These are phyloP conservation scores for Eulimnadia texana DNA, from an alignment of 1,140 invertebrate genomes.

Conservation along the genomic window DNA sequence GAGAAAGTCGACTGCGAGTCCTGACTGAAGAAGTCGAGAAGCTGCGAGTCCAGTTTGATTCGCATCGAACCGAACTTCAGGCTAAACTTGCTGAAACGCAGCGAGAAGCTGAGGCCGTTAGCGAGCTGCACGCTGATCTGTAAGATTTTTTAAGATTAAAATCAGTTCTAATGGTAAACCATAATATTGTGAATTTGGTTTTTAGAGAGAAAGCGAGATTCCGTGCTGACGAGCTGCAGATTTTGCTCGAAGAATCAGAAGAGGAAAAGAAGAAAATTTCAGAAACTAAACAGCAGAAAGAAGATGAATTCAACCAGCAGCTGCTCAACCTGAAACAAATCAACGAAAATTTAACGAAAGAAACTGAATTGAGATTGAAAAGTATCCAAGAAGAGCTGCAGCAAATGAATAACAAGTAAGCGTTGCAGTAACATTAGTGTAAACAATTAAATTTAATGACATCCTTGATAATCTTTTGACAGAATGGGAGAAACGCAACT, in stretches of 20 bases:
- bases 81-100: conserved; percentile 16
- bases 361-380: no score
- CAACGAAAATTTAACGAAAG: neutral
- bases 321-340: neutral
- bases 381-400: neutral
- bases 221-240: conserved; percentile 16
- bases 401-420: neutral
- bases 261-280: conserved; percentile 5
- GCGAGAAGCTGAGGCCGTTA: conserved; percentile 18
- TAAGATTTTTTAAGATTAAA: neutral
- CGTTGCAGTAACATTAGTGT: no score
- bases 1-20: neutral
- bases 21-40: conserved; percentile 30
- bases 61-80: conserved; percentile 18
- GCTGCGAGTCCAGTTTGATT: conserved; percentile 20
- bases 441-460: no score
- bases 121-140: conserved; percentile 15
- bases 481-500: neutral
- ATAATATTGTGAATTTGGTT: neutral
- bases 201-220: conserved; percentile 8
- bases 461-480: neutral
- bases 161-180: neutral
- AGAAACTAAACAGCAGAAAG: neutral
- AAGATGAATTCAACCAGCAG: neutral
- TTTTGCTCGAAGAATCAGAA: conserved; percentile 11